Percentiles rank a stretch among this genome's conserved stretches.
Evolutionary conservation across 1,140 invertebrate genomes (phyloP).

Genomic region (Lepidurus apus): DNA sequence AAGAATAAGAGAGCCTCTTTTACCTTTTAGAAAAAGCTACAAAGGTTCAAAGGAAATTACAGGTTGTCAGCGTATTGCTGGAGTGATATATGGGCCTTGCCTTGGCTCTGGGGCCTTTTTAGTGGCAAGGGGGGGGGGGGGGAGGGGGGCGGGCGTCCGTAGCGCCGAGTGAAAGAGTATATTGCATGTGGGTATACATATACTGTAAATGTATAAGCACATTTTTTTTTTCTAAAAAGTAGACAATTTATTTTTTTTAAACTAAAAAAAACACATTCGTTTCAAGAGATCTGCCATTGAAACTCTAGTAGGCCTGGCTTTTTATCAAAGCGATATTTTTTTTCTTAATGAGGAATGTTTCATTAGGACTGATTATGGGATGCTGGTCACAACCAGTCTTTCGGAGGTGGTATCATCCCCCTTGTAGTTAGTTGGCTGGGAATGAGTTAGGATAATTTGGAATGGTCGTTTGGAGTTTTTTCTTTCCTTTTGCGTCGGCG

Average conservation of each 20-base stretch:
- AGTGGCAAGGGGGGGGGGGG: not conserved
- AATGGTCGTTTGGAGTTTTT: not conserved
- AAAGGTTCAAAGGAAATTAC: slow-evolving; percentile 4
- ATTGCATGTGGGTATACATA: no score
- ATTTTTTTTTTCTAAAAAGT: no score
- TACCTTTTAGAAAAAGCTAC: slow-evolving; percentile 22
- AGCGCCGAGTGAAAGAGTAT: not conserved
- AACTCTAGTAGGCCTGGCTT: not conserved
- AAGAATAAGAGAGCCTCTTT: not conserved
- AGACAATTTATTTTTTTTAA: no score
- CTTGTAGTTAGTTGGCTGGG: not conserved
- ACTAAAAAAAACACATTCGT: no score
- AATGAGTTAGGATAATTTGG: slow-evolving; percentile 2
- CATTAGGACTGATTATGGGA: slow-evolving; percentile 21
- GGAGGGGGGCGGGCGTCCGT: not conserved
- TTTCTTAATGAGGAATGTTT: slow-evolving; percentile 11
- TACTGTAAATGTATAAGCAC: no score
- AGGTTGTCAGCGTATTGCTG: slow-evolving; percentile 17
- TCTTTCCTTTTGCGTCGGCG: slow-evolving; percentile 1
- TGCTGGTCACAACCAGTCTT: slow-evolving; percentile 13
- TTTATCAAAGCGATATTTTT: not conserved
- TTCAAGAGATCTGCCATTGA: not conserved
- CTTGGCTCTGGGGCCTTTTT: not conserved
- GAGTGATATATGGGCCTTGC: slow-evolving; percentile 1
- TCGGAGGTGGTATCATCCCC: not conserved